Base-by-base conservation (phyloP, 2,888 invertebrate species). In the Suillia variegata region DNA sequence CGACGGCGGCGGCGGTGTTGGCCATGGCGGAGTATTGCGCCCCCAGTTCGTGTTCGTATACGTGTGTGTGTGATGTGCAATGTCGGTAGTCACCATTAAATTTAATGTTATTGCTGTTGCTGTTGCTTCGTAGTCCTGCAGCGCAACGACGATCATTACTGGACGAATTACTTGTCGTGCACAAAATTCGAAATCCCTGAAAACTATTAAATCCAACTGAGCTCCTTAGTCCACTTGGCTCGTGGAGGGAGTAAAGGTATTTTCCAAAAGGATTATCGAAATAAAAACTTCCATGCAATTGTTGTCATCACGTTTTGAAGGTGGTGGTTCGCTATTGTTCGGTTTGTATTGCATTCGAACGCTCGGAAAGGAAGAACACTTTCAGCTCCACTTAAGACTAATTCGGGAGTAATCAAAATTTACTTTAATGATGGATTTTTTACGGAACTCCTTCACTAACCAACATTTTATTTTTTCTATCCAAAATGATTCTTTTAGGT, bases 211-310 rank as follows among this genome's bases (percentile, higher is more conserved):
- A 10, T 38, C 38, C 38, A 38, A 13, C 38, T 38, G 15, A n/a
- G 38, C 38, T n/a, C 15, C 38, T 10, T 10, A 13, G 31, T 12
- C 6, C 6, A 31, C 31, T 31, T 6, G 4, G 38, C 10, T 26
- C 26, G 10, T 26, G 10, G 26, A 10, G 5, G 26, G 26, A 10
- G 26, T n/a, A n/a, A n/a, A n/a, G n/a, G n/a, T n/a, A n/a, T n/a
- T n/a, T n/a, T n/a, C n/a, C n/a, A 57, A 55, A 63, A 58, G 58
- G 62, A 60, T 63, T 60, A 60, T 12, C 26, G 10, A 58, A 59
- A 59, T 59, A 52, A 58, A 56, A 56, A 56, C 53, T 57, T 50
- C 50, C 42, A 38, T 53, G 26, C 52, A 56, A 6, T 57, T 54
- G 54, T 54, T 62, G 57, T 62, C 59, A 59, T 57, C 57, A 57